Evolutionary conservation across 92 coral and sea anemone genomes (phyloP).

Genomic region (Porites lobata): DNA sequence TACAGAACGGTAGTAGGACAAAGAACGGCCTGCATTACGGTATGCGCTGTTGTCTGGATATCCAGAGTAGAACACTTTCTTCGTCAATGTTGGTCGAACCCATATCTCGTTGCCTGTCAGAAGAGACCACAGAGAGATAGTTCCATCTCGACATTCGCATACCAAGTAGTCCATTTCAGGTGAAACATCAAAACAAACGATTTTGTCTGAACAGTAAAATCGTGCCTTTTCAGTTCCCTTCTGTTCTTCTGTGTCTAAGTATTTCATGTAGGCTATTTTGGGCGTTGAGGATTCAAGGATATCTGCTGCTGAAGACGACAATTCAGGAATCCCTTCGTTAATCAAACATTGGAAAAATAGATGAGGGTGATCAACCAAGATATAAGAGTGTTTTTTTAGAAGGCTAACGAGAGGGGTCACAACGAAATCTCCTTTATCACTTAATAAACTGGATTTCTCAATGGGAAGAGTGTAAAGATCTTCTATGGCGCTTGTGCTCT

Average conservation of each 20-base stretch:
- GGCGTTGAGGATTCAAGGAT: not conserved
- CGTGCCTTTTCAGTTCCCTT: not conserved
- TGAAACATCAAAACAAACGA: constrained; percentile 33
- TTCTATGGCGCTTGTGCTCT: not conserved
- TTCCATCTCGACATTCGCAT: constrained; percentile 29
- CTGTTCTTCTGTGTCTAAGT: not conserved
- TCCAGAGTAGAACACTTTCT: no score
- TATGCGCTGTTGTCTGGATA: no score
- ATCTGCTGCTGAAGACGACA: not conserved
- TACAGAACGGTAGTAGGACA: not conserved
- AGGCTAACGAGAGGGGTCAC: not conserved
- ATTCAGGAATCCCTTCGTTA: constrained; percentile 3
- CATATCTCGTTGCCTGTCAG: constrained; percentile 4
- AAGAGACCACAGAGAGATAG: constrained; percentile 28
- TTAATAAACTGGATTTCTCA: not conserved
- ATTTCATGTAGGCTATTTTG: constrained; percentile 3
- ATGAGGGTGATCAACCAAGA: not conserved
- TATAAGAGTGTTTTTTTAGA: not conserved
- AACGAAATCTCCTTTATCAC: not conserved
- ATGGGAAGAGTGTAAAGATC: not conserved
- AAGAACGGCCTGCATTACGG: no score
- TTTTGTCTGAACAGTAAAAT: constrained; percentile 18
- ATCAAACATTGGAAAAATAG: constrained; percentile 1
- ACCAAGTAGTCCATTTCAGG: constrained; percentile 35
- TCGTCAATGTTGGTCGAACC: not conserved